A percentile compares a stretch with the other conserved stretches of the same genome.
These are phyloP conservation scores for Idris sp. DNA, from an alignment of 1,140 invertebrate genomes.

Conservation along the genomic window DNA sequence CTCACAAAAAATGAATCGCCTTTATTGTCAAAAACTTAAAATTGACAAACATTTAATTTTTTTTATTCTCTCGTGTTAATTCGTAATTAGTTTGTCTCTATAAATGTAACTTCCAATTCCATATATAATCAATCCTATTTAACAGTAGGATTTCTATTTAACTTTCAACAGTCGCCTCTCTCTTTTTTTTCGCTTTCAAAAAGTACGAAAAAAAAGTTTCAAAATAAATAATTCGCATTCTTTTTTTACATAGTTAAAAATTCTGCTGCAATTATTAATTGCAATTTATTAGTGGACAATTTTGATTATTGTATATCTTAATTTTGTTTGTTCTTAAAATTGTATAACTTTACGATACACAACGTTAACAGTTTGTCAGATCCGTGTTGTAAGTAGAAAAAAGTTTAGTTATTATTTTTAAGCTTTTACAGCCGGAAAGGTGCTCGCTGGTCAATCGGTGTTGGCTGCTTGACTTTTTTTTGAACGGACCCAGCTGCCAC, in stretches of 20 bases:
- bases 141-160: no score
- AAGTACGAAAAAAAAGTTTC: background rate
- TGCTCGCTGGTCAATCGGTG: slow-evolving; percentile 81
- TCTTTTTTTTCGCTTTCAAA: no score
- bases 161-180: no score
- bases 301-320: slow-evolving; percentile 18
- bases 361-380: slow-evolving; percentile 10
- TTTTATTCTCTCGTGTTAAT: slow-evolving; percentile 17
- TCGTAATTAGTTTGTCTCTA: slow-evolving; percentile 10
- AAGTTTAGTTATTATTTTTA: slow-evolving; percentile 1
- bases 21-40: slow-evolving; percentile 4
- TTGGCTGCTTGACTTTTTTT: slow-evolving; percentile 76
- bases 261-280: slow-evolving; percentile 12
- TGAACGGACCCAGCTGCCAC: slow-evolving; percentile 77
- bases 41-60: background rate
- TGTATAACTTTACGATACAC: slow-evolving; percentile 30
- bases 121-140: slow-evolving; percentile 3
- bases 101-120: slow-evolving; percentile 15
- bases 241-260: slow-evolving; percentile 6
- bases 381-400: slow-evolving; percentile 13
- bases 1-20: slow-evolving; percentile 5
- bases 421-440: slow-evolving; percentile 82
- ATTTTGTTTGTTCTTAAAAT: slow-evolving; percentile 1
- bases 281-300: slow-evolving; percentile 34
- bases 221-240: slow-evolving; percentile 4